Base-by-base conservation (phyloP, 2,113 vertebrate species). In the Tupaia tana region DNA sequence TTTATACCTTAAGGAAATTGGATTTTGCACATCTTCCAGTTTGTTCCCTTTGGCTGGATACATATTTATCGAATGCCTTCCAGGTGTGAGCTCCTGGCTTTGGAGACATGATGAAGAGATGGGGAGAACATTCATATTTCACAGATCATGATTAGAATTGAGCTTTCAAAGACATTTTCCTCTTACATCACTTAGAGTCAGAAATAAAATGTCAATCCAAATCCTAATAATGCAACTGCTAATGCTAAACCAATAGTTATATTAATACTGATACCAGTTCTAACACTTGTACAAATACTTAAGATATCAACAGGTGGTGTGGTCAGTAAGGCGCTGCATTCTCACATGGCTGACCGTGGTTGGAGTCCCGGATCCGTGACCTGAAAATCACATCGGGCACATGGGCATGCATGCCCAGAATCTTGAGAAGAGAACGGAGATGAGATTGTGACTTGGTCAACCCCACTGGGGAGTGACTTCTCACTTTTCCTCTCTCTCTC, bases 1-100 rank as follows among this genome's bases (percentile, higher is more conserved):
- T 95, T 64, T 61, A 6, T 59, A 67, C 66, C 13, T 14, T 5
- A 63, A 89, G 64, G 59, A 89, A 89, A 85, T 64, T 90, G 86
- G 74, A 75, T 93, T 95, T 86, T 90, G 86, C 20, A 63, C 16
- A 31, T 91, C 91, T 91, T 91, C 43, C 5, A 66, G 52, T 83
- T 77, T 81, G 58, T 20, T 93, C 52, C 52, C 29, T 95, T 82
- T 81, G 64, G 34, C 43, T 71, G 56, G 56, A 43, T 61, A 67
- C 86, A 66, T 88, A 88, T 86, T 63, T 89, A 67, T 56, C 71
- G 14, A 89, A 71, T 69, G 25, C 58, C 16, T 93, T 86, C 25
- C 59, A 90, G 74, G 25, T 88, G 34, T 66, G 52, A 83, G 52
- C 3, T 25, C 5, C 80, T 66, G 56, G 24, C 69, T 63, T 73